Evolutionary conservation across 1,140 invertebrate genomes (phyloP), one percentile per base, ranked within the genome.

Genomic region (Drosophila lacteicornis): DNA sequence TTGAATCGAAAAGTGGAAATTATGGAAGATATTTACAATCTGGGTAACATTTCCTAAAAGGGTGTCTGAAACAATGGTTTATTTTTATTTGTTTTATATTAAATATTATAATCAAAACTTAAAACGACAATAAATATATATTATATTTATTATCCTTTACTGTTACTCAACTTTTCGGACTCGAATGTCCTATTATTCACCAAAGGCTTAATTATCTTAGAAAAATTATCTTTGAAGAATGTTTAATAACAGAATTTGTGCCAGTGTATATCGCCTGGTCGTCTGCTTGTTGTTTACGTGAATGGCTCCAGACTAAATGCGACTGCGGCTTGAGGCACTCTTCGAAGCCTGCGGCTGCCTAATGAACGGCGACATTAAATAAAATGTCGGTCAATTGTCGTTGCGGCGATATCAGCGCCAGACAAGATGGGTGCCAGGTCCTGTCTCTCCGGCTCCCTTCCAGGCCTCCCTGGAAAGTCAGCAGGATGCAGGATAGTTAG

Each of bases 291-390:
- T 83, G 70, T 79, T 76, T 76, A 68, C 68, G 73, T 50, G 43
- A 43, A 43, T 49, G 62, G 51, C 55, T 56, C 45, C 59, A 33
- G 45, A 65, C 76, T 71, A 88, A 84, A 88, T 88, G 85, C 68
- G 66, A 46, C 56, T 88, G 84, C 59, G 80, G 85, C 71, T 53
- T 53, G 49, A 46, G 42, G 46, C 50, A 51, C 55, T 61, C 49
- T 59, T 47, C 57, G 43, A 38, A 75, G 73, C 59, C 63, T 85
- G 84, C 50, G 69, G 77, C 65, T 77, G 84, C 69, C 85, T 88
- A 88, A 88, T 88, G 84, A 88, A 90, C 84, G 80, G 78, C 77
- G 84, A 81, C 84, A 87, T 87, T 87, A 87, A 87, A 87, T 87
- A 90, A 87, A 87, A 87, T 88, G 84, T 88, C 74, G 84, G 84